phyloP scores from a whole-genome alignment of 92 coral and sea anemone species.

The Pocillopora meandrina region DNA sequence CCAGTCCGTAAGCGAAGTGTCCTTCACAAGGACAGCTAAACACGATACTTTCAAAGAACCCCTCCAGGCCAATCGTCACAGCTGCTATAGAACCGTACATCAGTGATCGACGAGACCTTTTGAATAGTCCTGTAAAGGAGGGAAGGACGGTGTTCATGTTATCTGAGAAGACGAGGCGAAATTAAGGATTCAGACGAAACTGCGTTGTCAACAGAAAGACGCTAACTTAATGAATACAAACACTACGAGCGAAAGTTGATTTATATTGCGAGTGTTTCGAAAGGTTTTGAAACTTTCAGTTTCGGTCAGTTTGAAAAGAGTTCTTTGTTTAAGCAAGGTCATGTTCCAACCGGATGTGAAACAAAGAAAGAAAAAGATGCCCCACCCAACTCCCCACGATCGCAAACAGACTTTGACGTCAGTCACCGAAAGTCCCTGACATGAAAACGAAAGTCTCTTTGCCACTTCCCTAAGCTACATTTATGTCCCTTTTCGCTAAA shows the following conservation, averaged over 20 bases:
- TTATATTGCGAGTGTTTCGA: neutral
- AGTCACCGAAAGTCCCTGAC: too few relatives aligned
- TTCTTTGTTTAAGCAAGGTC: neutral
- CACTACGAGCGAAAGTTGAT: neutral
- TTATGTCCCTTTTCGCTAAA: too few relatives aligned
- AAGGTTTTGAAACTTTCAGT: neutral
- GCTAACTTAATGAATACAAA: too few relatives aligned
- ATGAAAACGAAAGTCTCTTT: too few relatives aligned
- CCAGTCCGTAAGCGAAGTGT: constrained; percentile 58
- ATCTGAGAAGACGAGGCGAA: neutral
- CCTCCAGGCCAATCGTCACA: constrained; percentile 55
- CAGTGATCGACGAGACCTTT: constrained; percentile 45
- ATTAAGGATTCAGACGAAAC: too few relatives aligned
- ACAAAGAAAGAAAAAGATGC: neutral
- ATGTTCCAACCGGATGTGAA: neutral
- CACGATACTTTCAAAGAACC: constrained; percentile 48
- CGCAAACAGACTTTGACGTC: too few relatives aligned
- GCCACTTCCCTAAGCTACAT: too few relatives aligned
- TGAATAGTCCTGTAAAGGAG: constrained; percentile 27
- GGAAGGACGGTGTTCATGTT: constrained; percentile 50
- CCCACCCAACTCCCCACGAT: too few relatives aligned
- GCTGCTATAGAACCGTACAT: constrained; percentile 44
- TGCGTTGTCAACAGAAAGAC: too few relatives aligned
- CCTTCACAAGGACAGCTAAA: constrained; percentile 74
- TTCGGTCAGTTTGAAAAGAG: neutral